Evolutionary conservation across 2,888 invertebrate species (phyloP), one percentile per base, ranked within the genome.

Genomic region (Pyrochroa serraticornis): DNA sequence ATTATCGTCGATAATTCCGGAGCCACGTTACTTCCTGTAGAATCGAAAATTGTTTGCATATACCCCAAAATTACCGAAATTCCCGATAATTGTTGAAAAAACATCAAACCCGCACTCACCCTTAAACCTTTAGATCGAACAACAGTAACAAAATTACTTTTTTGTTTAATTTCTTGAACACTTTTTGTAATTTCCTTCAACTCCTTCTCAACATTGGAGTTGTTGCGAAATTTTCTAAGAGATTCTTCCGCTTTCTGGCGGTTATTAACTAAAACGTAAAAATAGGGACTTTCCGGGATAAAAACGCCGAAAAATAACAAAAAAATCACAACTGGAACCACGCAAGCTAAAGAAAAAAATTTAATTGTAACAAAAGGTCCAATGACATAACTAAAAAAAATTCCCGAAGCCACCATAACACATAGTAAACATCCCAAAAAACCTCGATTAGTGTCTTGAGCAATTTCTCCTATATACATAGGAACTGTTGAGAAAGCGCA

Each of bases 381-480:
- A 2, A 50, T 35, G n/a, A 12, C 1, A n/a, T 41, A 50, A 14
- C 8, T 12, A 12, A 41, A 41, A 8, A 50, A 50, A 2, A 33
- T 13, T 8, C 49, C 49, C 7, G 9, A n/a, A 1, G 33, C 13
- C 14, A 12, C 7, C 1, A 33, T 33, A 1, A 41, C 3, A 1
- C 33, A 3, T 7, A 50, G 31, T n/a, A 50, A 7, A 3, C 39
- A 39, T 6, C 49, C 49, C 6, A 50, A 41, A 6, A 41, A 32
- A 3, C 10, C 10, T 2, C n/a, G 10, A 35, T 35, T 85, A 30
- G 88, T 87, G 51, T 88, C 86, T 82, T 92, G 88, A 5, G 93
- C 85, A 33, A 93, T 91, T 79, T 95, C 95, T 36, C 91, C 91
- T 57, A 92, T 85, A 78, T 94, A 95, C 85, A 93, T 90, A 0